Evolutionary conservation across 2,797 vertebrate genomes (phyloP).

Genomic region (Hafferia zeledoni): DNA sequence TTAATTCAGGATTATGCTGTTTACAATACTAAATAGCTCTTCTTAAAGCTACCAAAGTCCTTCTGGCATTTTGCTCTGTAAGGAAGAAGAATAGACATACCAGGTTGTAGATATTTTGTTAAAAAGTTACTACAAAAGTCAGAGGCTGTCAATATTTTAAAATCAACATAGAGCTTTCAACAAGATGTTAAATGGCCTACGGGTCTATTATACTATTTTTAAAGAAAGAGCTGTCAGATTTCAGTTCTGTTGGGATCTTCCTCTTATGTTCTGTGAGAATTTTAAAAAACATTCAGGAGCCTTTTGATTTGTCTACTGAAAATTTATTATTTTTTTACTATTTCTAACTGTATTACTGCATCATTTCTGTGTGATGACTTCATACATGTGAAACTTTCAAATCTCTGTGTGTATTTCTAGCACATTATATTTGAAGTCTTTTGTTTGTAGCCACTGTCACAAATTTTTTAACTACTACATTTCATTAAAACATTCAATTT

Average conservation of each 20-base stretch:
- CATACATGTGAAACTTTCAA: not conserved
- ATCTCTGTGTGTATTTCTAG: not conserved
- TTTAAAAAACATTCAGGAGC: not conserved
- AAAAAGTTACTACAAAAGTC: not conserved
- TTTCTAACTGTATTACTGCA: not conserved
- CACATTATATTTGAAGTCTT: not conserved
- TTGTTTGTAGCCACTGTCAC: not conserved
- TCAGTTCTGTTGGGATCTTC: not conserved
- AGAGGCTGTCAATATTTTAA: not conserved
- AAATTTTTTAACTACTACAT: not conserved
- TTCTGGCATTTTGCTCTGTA: not conserved
- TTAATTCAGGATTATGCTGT: not conserved
- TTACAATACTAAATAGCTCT: not conserved
- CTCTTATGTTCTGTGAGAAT: not conserved
- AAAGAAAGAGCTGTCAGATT: not conserved
- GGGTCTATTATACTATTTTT: not conserved
- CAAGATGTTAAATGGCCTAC: not conserved
- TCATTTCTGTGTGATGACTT: not conserved
- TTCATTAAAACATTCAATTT: constrained; percentile 3
- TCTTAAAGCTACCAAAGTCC: not conserved
- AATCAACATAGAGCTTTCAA: not conserved
- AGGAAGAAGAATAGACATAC: not conserved
- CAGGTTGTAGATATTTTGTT: not conserved
- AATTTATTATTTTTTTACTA: not conserved
- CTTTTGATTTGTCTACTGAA: not conserved